Evolutionary conservation across 2,888 invertebrate genomes (phyloP), one percentile per base, ranked within the genome.

Genomic region (Orchesella flavescens): DNA sequence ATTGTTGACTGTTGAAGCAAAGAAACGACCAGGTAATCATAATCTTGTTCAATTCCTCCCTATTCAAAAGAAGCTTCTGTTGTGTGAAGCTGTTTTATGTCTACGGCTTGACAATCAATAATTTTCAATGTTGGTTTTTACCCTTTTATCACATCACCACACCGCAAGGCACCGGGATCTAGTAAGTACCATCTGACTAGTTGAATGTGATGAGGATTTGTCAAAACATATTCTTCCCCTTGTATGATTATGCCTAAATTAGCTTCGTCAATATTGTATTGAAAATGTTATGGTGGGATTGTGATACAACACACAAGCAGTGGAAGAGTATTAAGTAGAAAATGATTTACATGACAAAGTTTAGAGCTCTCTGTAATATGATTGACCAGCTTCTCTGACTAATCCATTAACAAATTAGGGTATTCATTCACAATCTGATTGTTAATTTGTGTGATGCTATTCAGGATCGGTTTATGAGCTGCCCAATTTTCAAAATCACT

Each of bases 71-170:
- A 68, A 68, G 66, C 66, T 68, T 19, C 66, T 68, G 44, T 49
- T 71, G 71, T 55, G 49, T 55, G n/a, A 19, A 12, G 53, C 71
- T 71, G 71, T 34, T 71, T 71, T 71, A 24, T 71, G 71, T 71
- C 71, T 34, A 24, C 23, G 7, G 23, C 15, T 55, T 71, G 71
- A 71, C 71, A 71, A 68, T 68, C 66, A 43, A 55, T 71, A 53
- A 71, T 71, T 71, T 71, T 34, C 55, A 15, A 68, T 71, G 71
- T 71, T 71, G 55, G 71, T 71, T 71, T 69, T 71, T 68, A 46
- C 71, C 55, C 71, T 71, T 71, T 71, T 15, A 71, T 68, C 43
- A 21, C n/a, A n/a, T 34, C 17, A 17, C 17, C 21, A 43, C 46
- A 68, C 66, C 66, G 66, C 66, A 19, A 43, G 46, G 66, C 66